phyloP scores from a whole-genome alignment of 2,888 invertebrate species.

The Timandra comae region DNA sequence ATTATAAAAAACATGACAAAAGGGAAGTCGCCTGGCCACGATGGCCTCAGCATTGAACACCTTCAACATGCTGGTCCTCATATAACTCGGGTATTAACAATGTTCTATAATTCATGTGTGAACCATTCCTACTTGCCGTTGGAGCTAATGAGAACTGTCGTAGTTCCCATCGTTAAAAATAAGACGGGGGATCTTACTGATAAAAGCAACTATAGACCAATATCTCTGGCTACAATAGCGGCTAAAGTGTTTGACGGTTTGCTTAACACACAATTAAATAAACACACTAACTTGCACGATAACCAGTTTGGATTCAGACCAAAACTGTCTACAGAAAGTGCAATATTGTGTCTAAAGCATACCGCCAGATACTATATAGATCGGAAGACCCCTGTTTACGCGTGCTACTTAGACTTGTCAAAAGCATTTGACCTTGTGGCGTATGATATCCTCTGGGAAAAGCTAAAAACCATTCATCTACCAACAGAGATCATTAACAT shows the following conservation, averaged over 20 bases:
- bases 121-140: constrained; percentile 1
- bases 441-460: constrained; percentile 12
- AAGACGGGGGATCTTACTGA: constrained; percentile 15
- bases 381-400: constrained; percentile 12
- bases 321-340: constrained; percentile 16
- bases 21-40: constrained; percentile 12
- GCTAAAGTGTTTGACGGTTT: constrained; percentile 18
- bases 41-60: constrained; percentile 18
- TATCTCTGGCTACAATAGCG: constrained; percentile 18
- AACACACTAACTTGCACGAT: constrained; percentile 8
- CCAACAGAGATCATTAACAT: neutral
- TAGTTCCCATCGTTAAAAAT: constrained; percentile 7
- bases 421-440: constrained; percentile 12
- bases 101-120: constrained; percentile 8
- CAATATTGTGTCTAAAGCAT: constrained; percentile 18
- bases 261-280: constrained; percentile 13
- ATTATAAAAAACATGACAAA: neutral
- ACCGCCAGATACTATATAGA: constrained; percentile 6
- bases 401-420: constrained; percentile 11
- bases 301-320: constrained; percentile 22
- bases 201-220: constrained; percentile 20
- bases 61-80: constrained; percentile 13
- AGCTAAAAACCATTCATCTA: neutral
- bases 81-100: constrained; percentile 11
- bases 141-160: constrained; percentile 2